Evolutionary conservation across 1,140 invertebrate species (phyloP), one percentile per base, ranked within the genome.

Genomic region (Planococcus citri): DNA sequence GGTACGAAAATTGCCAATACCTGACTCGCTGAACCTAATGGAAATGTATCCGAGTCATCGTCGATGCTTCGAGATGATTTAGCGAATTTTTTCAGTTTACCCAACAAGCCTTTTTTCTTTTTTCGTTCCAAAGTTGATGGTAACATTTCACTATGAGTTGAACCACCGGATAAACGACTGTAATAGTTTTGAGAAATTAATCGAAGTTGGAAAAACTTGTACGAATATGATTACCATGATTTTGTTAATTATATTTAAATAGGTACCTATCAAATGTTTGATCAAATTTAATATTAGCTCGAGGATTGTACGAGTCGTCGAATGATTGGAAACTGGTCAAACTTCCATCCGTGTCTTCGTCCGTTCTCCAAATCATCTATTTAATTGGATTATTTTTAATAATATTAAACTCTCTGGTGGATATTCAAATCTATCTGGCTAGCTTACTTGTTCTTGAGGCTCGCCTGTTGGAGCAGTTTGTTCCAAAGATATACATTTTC

Each of bases 81-180:
- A 10, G 89, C 91, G 21, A 94, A 78, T 75, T 90, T 89, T 73
- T 88, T 90, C 68, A 94, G 79, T 80, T 92, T 92, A 27, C 88
- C 88, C 75, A 93, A 89, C 60, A 94, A 78, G 37, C 89, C 84
- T 77, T 89, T 89, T 77, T 88, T 87, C 76, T 91, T 90, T 76
- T 90, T 90, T 74, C 91, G 91, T 67, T 87, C 85, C 14, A 80
- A 79, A 69, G 82, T 78, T 4, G 78, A 78, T 1, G 85, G 83
- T 1, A 88, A 78, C 69, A 90, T 83, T 74, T 93, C 91, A 76
- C 90, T 93, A 75, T 91, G 89, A 0, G 88, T 89, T 6, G 91
- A 94, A 21, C 88, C 88, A 58, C 86, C 87, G 0, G 90, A 93
- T 68, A 92, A 79, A 61, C 90, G 85, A 73, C 88, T 87, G 73